Conservation (phyloP, 2,113 vertebrate genomes). For the Archilochus colubris region DNA sequence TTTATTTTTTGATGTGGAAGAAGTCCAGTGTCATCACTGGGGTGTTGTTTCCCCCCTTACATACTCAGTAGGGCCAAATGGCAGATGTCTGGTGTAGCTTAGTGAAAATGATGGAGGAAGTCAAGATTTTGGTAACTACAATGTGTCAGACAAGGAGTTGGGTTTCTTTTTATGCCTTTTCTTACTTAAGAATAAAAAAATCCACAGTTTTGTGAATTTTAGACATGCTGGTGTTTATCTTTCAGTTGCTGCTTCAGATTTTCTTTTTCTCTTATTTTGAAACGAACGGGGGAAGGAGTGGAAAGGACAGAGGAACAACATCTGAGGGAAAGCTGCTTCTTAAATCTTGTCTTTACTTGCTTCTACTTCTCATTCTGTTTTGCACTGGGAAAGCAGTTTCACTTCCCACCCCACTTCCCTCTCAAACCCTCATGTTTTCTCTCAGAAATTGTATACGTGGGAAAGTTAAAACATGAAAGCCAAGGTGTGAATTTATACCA, state of each 20-base stretch:
- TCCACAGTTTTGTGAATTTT: not conserved
- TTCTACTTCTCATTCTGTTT: not conserved
- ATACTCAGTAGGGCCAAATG: not conserved
- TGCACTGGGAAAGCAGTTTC: not conserved
- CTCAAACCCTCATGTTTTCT: not conserved
- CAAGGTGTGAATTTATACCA: not conserved
- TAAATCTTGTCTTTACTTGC: constrained; percentile 9
- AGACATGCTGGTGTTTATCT: not conserved
- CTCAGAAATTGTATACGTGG: not conserved
- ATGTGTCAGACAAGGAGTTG: not conserved
- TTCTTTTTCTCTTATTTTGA: not conserved
- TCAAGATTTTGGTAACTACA: not conserved
- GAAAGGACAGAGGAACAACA: not conserved
- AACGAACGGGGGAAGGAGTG: not conserved
- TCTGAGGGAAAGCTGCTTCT: not conserved
- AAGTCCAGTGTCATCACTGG: not conserved
- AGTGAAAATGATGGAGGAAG: not conserved
- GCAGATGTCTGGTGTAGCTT: not conserved
- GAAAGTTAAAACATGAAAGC: constrained; percentile 32
- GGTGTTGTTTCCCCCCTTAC: not conserved
- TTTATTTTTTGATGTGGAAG: fast-evolving
- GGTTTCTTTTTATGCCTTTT: not conserved
- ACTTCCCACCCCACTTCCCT: constrained; percentile 9
- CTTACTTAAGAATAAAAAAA: not conserved
- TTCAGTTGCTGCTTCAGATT: not conserved